Base-by-base conservation (phyloP, 1,140 invertebrate species). In the Atta colombica region DNA sequence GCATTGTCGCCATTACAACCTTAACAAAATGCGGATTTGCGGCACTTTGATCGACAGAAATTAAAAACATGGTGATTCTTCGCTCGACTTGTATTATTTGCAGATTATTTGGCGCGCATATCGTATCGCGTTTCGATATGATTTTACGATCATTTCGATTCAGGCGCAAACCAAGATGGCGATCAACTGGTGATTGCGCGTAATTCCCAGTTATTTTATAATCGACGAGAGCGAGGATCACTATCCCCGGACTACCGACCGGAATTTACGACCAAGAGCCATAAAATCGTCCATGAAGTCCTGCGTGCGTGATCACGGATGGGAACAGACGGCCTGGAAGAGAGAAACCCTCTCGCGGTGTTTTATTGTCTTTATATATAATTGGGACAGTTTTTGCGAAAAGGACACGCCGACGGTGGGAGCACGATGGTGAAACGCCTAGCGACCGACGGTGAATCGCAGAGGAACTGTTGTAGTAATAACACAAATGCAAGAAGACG, bases 341-440 rank as follows among this genome's bases (percentile, higher is more conserved):
- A 77, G 65, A 61, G 25, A 69, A 55, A 61, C 91, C 90, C 93
- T 89, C 91, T 87, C 75, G 31, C 49, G 28, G 5, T 69, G 92
- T 94, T 93, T 94, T 94, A 93, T 93, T 93, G 91, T 93, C 93
- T 94, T 94, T 94, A 92, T 93, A 93, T 91, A 94, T 94, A 94
- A 94, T 94, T 94, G 93, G 93, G 90, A 91, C 88, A 92, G 89
- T 91, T 94, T 94, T 94, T 94, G 91, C 87, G 55, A 61, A 74
- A 31, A 55, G 60, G 69, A 84, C 39, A 74, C 25, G 61, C 86
- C 71, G 88, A 61, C 75, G 69, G 87, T 87, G 87, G 81, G 80
- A 89, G 80, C 87, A 87, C 88, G 88, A 51, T 65, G 80, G 87
- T 63, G 86, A 88, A 75, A 60, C 77, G 60, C 55, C 55, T n/a